Evolutionary conservation across 2,113 vertebrate species (phyloP).

Genomic region (Anoura caudifer): DNA sequence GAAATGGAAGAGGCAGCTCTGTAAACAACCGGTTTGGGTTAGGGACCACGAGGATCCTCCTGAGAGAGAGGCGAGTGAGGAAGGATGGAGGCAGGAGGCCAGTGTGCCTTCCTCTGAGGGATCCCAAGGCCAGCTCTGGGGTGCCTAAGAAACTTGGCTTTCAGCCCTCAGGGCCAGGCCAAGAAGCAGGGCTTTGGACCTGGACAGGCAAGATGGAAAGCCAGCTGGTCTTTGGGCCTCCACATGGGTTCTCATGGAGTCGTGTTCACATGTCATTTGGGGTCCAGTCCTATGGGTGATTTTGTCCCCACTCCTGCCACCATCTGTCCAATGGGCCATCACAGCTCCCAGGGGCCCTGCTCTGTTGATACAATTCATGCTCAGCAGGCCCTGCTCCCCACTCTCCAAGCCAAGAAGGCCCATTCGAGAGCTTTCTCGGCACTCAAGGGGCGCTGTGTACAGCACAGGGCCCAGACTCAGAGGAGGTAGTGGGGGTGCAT

Average conservation of each 20-base stretch:
- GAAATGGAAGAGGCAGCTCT: background rate
- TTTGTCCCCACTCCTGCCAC: background rate
- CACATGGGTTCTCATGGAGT: background rate
- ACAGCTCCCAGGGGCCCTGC: background rate
- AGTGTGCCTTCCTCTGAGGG: background rate
- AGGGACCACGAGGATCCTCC: background rate
- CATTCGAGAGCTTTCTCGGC: rapidly evolving
- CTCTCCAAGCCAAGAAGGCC: background rate
- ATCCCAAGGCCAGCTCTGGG: background rate
- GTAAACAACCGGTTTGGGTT: background rate
- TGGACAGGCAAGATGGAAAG: background rate
- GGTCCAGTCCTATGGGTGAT: background rate
- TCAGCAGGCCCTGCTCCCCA: rapidly evolving
- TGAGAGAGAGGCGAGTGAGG: background rate
- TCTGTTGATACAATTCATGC: background rate
- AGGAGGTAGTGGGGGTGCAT: too few species aligned
- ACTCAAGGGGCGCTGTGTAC: background rate
- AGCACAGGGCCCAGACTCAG: background rate
- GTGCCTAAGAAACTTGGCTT: background rate
- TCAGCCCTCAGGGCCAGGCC: background rate
- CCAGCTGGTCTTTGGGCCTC: background rate
- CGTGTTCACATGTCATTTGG: background rate
- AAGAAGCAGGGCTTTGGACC: background rate
- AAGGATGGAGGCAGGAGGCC: background rate
- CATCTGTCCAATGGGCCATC: background rate